Evolutionary conservation across 2,797 vertebrate genomes (phyloP).

Genomic region (Hirundo rustica): DNA sequence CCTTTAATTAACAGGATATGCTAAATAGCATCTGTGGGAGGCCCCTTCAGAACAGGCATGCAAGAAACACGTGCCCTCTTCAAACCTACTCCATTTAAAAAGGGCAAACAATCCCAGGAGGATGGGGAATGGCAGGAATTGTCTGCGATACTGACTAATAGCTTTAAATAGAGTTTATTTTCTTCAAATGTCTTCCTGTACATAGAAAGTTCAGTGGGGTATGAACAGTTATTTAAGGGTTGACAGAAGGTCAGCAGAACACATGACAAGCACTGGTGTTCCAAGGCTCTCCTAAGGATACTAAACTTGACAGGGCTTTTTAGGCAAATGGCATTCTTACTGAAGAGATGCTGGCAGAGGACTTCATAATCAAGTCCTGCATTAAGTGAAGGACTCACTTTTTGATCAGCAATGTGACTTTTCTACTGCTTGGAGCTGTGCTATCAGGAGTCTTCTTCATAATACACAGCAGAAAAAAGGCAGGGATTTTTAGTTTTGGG

Average conservation of each 20-base stretch:
- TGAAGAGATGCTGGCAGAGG: neutral
- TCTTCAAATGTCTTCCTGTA: neutral
- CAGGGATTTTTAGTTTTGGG: neutral
- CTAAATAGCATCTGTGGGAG: neutral
- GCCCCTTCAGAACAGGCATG: neutral
- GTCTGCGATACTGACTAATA: neutral
- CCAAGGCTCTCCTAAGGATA: neutral
- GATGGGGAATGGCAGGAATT: neutral
- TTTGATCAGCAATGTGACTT: neutral
- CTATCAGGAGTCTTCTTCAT: neutral
- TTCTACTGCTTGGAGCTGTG: neutral
- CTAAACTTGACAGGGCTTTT: neutral
- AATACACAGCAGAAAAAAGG: neutral
- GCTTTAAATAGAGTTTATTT: conserved; percentile 25
- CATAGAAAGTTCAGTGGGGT: neutral
- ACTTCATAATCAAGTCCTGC: neutral
- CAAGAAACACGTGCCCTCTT: neutral
- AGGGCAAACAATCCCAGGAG: neutral
- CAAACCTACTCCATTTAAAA: neutral
- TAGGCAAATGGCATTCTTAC: neutral
- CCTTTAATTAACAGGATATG: neutral
- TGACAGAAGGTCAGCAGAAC: neutral
- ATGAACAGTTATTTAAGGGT: conserved; percentile 5
- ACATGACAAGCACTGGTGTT: neutral
- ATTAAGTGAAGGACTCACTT: neutral